Evolutionary conservation across 2,888 invertebrate genomes (phyloP).

Genomic region (Sipha maydis): DNA sequence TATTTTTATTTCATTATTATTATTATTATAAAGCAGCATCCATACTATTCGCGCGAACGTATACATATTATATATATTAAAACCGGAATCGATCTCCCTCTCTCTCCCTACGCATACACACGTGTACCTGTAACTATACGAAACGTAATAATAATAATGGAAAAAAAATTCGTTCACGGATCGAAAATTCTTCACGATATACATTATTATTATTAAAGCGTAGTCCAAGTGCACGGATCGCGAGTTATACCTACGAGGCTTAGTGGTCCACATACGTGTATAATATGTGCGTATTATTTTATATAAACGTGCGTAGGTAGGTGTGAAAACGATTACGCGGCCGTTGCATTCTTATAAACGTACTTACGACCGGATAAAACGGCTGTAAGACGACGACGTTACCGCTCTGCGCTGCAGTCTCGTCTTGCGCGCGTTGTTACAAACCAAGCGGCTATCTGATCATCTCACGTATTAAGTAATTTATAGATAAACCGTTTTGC

Average conservation of each 20-base stretch:
- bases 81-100: slow-evolving; percentile 33
- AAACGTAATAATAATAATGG: neutral
- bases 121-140: neutral
- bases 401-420: neutral
- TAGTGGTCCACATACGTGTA: neutral
- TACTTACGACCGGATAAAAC: slow-evolving; percentile 27
- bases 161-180: neutral
- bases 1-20: slow-evolving; percentile 1
- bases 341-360: slow-evolving; percentile 11
- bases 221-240: neutral
- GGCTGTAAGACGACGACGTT: neutral
- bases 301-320: neutral
- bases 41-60: neutral
- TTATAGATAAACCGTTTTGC: slow-evolving; percentile 54
- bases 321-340: slow-evolving; percentile 48
- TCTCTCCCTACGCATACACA: neutral
- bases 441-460: slow-evolving; percentile 19
- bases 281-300: neutral
- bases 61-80: neutral
- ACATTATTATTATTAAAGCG: neutral
- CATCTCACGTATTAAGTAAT: slow-evolving; percentile 55
- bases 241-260: neutral
- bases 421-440: neutral
- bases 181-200: slow-evolving; percentile 9
- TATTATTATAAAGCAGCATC: neutral